Conservation (phyloP, 2,113 vertebrate species). For the Gopherus evgoodei region DNA sequence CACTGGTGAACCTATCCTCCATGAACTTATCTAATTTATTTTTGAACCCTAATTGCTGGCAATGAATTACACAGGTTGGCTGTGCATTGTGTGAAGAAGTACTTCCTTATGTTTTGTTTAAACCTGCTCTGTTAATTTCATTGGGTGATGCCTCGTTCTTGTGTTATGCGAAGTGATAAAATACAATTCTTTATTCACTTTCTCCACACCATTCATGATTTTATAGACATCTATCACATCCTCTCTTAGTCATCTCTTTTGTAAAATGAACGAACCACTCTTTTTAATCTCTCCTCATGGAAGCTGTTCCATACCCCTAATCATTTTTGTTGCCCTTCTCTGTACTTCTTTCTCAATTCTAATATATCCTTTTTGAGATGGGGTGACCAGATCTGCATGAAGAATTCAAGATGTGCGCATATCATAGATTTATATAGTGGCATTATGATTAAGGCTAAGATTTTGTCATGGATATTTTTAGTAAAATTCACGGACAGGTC, state of each 20-base stretch:
- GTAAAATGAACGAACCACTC: not conserved
- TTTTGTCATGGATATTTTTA: no score
- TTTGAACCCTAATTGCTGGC: not conserved
- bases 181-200: not conserved
- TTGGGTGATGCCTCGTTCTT: not conserved
- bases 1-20: not conserved
- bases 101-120: no score
- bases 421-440: not conserved
- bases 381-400: not conserved
- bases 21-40: not conserved
- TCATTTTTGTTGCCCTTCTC: not conserved
- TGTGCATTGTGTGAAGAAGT: not conserved
- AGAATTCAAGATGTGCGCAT: not conserved
- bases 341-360: not conserved
- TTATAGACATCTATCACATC: not conserved
- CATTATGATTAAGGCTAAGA: no score
- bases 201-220: not conserved
- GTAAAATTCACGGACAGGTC: no score
- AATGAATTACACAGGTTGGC: not conserved
- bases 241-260: not conserved
- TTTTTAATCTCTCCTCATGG: not conserved
- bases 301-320: not conserved
- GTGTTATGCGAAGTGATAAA: not conserved
- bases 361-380: not conserved
- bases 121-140: not conserved